A percentile compares a stretch with the other conserved stretches of the same genome.
These are phyloP conservation scores for Microcebus ravelobensis DNA, from an alignment of 2,113 vertebrate genomes.

Conservation along the genomic window DNA sequence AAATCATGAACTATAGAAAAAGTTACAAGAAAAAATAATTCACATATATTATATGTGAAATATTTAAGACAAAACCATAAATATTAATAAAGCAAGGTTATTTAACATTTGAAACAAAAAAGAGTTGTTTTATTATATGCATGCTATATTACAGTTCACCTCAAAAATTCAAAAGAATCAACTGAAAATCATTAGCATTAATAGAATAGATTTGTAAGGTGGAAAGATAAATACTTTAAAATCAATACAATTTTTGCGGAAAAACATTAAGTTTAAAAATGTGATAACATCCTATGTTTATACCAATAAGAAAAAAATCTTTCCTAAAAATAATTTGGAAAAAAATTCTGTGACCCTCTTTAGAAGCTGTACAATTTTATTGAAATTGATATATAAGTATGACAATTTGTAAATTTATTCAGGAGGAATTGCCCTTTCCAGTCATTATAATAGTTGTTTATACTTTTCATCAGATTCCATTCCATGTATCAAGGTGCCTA, in stretches of 20 bases:
- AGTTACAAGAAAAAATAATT: background rate
- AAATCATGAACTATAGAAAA: background rate
- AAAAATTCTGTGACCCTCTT: background rate
- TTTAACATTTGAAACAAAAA: background rate
- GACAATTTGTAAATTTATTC: background rate
- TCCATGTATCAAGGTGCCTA: background rate
- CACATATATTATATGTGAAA: background rate
- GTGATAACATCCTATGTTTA: background rate
- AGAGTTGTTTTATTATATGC: background rate
- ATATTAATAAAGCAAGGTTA: background rate
- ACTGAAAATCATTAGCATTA: background rate
- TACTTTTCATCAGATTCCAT: background rate
- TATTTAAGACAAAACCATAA: background rate
- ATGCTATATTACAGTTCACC: background rate
- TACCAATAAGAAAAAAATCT: background rate
- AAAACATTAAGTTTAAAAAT: background rate
- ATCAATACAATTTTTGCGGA: background rate
- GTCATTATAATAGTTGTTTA: background rate
- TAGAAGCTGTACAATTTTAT: background rate
- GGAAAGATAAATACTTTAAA: constrained; percentile 6
- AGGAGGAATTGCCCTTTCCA: background rate
- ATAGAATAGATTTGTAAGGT: background rate
- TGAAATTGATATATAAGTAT: background rate
- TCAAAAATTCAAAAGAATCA: background rate
- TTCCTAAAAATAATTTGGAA: constrained; percentile 8